These are phyloP conservation scores for Cecropterus lyciades DNA, from an alignment of 1,140 invertebrate genomes.

Conservation along the genomic window DNA sequence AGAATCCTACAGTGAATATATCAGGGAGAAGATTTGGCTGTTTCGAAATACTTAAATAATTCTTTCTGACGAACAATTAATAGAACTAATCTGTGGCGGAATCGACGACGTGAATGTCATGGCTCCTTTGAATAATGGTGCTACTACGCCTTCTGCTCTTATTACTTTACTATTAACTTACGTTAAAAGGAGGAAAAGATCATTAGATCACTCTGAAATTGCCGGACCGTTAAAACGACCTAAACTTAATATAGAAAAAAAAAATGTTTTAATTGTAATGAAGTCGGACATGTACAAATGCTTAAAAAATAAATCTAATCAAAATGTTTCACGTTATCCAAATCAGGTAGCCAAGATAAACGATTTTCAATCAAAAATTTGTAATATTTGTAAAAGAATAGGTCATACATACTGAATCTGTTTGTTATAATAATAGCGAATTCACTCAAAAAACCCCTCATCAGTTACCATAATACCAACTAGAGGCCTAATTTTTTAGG, in stretches of 20 bases:
- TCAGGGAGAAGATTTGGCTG: conserved; percentile 5
- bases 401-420: conserved; percentile 1
- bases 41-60: background rate
- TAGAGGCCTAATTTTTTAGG: too few species aligned
- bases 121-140: background rate
- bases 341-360: background rate
- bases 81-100: conserved; percentile 8
- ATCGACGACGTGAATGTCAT: conserved; percentile 11
- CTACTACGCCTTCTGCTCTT: too few species aligned
- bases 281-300: background rate
- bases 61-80: background rate
- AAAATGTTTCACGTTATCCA: background rate
- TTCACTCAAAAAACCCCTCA: background rate
- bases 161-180: too few species aligned
- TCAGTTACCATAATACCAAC: too few species aligned
- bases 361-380: background rate
- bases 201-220: too few species aligned
- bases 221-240: conserved; percentile 5
- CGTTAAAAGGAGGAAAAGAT: too few species aligned
- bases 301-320: conserved; percentile 1
- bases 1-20: conserved; percentile 2
- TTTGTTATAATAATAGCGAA: background rate
- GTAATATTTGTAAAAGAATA: conserved; percentile 4
- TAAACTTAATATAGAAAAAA: background rate
- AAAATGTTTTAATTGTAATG: conserved; percentile 6